Conservation (phyloP, 2,113 vertebrate genomes). For the Sorex araneus region DNA sequence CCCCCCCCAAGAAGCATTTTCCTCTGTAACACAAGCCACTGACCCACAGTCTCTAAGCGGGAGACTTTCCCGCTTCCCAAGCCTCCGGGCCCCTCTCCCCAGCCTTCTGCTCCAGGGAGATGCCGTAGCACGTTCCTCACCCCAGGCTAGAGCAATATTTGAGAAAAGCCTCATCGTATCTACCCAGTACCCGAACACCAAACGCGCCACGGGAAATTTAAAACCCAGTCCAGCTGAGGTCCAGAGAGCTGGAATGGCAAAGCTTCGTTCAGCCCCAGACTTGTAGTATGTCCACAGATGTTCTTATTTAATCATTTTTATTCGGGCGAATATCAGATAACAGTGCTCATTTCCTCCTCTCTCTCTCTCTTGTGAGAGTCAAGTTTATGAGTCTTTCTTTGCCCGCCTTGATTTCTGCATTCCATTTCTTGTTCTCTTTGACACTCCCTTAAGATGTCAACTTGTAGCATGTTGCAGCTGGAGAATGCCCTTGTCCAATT, state of each 20-base stretch:
- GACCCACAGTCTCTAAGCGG: neutral
- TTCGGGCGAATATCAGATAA: constrained; percentile 20
- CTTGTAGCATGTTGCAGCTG: neutral
- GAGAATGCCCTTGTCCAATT: neutral
- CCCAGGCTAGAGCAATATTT: neutral
- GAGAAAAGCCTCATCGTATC: neutral
- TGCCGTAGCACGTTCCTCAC: neutral
- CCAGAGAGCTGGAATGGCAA: constrained; percentile 1
- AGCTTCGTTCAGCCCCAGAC: neutral
- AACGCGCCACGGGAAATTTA: neutral
- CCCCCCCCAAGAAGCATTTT: neutral
- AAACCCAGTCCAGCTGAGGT: neutral
- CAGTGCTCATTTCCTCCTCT: neutral
- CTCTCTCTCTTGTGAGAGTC: constrained; percentile 23
- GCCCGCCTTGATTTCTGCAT: neutral
- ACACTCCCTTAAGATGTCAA: neutral
- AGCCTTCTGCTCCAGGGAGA: neutral
- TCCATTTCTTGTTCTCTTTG: constrained; percentile 35
- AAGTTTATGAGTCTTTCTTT: constrained; percentile 15
- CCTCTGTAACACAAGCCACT: neutral
- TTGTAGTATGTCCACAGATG: neutral
- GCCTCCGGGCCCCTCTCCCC: neutral
- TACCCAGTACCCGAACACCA: neutral
- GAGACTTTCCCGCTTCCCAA: neutral
- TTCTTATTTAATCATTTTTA: constrained; percentile 27